Conservation (phyloP, 2,797 vertebrate species). For the Gymnocypris eckloni region DNA sequence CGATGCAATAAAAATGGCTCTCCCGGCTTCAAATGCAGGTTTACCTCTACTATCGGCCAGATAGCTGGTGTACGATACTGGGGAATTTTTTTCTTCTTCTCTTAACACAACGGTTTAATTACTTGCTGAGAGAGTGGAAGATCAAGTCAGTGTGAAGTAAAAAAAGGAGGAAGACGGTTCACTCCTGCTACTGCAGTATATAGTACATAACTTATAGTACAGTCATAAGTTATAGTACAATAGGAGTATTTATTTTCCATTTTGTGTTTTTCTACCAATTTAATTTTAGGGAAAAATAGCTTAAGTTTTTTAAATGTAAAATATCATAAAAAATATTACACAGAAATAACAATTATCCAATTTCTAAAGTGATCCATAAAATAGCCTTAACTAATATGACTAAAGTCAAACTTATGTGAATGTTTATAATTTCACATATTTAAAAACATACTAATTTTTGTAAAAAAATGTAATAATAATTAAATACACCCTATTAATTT, state of each 20-base stretch:
- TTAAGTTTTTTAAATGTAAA: neutral
- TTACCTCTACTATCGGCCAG: constrained; percentile 55
- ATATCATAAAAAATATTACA: neutral
- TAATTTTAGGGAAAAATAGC: neutral
- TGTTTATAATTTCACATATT: neutral
- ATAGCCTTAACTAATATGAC: neutral
- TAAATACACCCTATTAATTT: neutral
- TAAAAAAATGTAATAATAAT: neutral
- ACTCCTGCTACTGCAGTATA: neutral
- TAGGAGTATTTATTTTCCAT: too few relatives aligned
- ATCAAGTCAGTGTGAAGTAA: constrained; percentile 5
- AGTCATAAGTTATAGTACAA: too few relatives aligned
- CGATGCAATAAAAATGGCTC: constrained; percentile 81
- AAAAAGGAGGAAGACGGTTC: constrained; percentile 44
- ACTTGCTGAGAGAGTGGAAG: constrained; percentile 42
- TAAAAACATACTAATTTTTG: neutral
- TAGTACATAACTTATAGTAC: too few relatives aligned
- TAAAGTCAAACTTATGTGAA: neutral
- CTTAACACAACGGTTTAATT: constrained; percentile 50
- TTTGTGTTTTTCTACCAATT: too few relatives aligned
- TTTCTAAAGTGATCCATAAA: neutral
- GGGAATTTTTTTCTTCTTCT: constrained; percentile 6
- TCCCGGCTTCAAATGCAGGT: constrained; percentile 67
- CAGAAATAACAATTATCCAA: neutral
- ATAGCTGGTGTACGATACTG: constrained; percentile 47